Evolutionary conservation across 2,113 vertebrate genomes (phyloP).

Genomic region (Delphinus delphis): DNA sequence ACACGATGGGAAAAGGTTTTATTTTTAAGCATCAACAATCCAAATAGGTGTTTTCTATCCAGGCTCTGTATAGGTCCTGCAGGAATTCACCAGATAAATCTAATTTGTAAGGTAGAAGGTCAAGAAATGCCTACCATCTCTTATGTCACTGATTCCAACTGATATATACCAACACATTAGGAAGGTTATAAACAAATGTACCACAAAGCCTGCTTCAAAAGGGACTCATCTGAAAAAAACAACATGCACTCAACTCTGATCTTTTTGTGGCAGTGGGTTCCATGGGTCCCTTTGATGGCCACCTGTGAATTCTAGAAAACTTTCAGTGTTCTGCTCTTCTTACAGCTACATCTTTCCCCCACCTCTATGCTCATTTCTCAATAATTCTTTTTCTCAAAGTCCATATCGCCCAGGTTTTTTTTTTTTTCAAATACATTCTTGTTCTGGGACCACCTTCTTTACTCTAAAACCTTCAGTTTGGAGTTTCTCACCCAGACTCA

Average conservation of each 20-base stretch:
- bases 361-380: conserved; percentile 69
- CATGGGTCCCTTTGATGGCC: conserved; percentile 20
- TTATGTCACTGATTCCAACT: conserved; percentile 49
- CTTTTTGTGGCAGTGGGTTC: conserved; percentile 69
- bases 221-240: conserved; percentile 65
- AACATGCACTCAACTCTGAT: not conserved
- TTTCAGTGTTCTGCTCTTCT: conserved; percentile 74
- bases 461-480: conserved; percentile 93
- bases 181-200: conserved; percentile 70
- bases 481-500: conserved; percentile 89
- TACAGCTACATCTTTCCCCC: conserved; percentile 53
- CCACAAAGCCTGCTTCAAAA: conserved; percentile 70
- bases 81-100: not conserved
- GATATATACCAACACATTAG: conserved; percentile 64
- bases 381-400: conserved; percentile 66
- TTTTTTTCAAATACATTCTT: conserved; percentile 90
- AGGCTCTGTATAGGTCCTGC: conserved; percentile 44
- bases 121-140: not conserved
- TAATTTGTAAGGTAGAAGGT: conserved; percentile 33
- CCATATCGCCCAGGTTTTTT: conserved; percentile 77
- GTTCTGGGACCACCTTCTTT: conserved; percentile 94
- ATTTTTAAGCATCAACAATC: not conserved
- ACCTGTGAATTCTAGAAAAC: conserved; percentile 71
- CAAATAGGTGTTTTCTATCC: conserved; percentile 3
- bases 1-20: conserved; percentile 6